These are phyloP conservation scores for Pseudochaenichthys georgianus DNA, from an alignment of 2,797 vertebrate genomes.

Conservation along the genomic window DNA sequence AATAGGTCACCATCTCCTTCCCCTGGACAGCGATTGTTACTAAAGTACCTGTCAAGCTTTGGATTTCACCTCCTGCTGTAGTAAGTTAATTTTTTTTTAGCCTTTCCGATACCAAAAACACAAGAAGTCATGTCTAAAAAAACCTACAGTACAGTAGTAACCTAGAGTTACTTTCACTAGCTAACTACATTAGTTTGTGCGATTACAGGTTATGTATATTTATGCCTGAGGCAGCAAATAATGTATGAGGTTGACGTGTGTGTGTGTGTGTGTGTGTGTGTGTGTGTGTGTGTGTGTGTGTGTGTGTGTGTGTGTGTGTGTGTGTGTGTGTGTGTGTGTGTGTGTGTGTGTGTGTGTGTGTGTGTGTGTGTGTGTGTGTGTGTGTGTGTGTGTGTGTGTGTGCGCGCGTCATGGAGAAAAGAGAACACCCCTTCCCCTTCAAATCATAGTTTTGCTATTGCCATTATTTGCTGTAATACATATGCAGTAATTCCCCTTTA, in stretches of 20 bases:
- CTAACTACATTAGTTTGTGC: neutral
- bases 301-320: constrained; percentile 22
- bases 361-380: constrained; percentile 24
- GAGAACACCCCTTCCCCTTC: neutral
- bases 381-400: constrained; percentile 19
- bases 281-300: constrained; percentile 22
- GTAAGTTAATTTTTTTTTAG: neutral
- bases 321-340: constrained; percentile 19
- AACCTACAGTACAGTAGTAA: neutral
- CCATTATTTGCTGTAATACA: constrained; percentile 24
- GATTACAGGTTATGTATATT: neutral
- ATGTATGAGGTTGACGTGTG: constrained; percentile 26
- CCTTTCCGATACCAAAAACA: neutral
- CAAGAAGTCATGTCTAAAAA: neutral
- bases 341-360: constrained; percentile 28
- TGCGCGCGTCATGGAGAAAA: neutral
- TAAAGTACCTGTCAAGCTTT: constrained; percentile 16
- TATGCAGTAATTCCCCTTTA: constrained; percentile 42
- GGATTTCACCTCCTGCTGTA: neutral
- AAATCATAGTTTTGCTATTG: constrained; percentile 13
- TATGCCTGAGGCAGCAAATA: neutral
- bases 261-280: constrained; percentile 23
- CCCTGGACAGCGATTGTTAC: neutral
- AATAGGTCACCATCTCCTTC: constrained; percentile 1
- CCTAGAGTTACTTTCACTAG: neutral